Evolutionary conservation across 1,140 invertebrate species (phyloP), one percentile per base, ranked within the genome.

Genomic region (Tetragnatha versicolor): DNA sequence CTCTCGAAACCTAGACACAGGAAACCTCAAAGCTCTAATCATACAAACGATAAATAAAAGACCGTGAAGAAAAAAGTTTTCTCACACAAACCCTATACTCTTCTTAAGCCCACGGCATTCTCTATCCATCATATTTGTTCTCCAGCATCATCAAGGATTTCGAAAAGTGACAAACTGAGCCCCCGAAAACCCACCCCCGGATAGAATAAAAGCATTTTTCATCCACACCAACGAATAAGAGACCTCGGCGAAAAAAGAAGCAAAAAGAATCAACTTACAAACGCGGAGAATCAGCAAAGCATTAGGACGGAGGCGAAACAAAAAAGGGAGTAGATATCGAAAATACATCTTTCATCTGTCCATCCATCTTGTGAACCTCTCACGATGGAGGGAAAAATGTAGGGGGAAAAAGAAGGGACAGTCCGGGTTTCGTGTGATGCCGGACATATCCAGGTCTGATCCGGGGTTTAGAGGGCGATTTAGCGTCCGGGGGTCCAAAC

Each of bases 201-300:
- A 77, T 58, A 49, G 61, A 65, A 77, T 63, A 63, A 51, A 47
- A 77, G 29, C 61, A 77, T 77, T 66, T 77, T 73, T 73, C 70
- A 47, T 49, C 51, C 69, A 9, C 47, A 51, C 25, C n/a, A 51
- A 37, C 55, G 6, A 45, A 63, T 12, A 39, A 22, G 25, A 22
- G 42, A 14, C 29, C n/a, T 27, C 29, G 27, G 47, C 53, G 55
- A 53, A 61, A 61, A 29, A 47, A 22, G 37, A 70, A 66, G 29
- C 61, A 45, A 49, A 66, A 51, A 65, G 63, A 42, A 66, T 29
- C 60, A 77, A 73, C 69, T 73, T 73, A 73, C 53, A 73, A 73
- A 73, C 69, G 27, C 22, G 14, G 60, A 33, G 60, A 45, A 65
- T 76, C 73, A 77, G 45, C 31, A 29, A 37, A 45, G 47, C 73